Evolutionary conservation across 1,140 invertebrate species (phyloP).

Genomic region (Pogonus chalceus): DNA sequence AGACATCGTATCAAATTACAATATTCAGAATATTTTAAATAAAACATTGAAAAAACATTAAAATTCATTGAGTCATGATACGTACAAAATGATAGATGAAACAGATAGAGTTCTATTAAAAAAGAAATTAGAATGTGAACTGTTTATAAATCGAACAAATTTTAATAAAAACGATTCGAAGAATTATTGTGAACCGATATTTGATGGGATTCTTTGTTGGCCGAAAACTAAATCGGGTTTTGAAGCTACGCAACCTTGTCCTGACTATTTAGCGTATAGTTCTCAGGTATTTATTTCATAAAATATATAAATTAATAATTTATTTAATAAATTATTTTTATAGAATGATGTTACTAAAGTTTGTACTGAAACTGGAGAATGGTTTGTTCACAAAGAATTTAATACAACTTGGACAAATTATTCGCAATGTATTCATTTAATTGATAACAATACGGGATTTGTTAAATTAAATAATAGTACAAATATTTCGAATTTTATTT

Average conservation of each 20-base stretch:
- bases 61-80: no score
- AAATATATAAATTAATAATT: neutral
- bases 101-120: no score
- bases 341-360: constrained; percentile 44
- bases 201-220: constrained; percentile 48
- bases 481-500: constrained; percentile 28
- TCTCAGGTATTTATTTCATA: constrained; percentile 1
- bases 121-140: no score
- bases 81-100: no score
- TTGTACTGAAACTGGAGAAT: constrained; percentile 45
- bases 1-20: no score
- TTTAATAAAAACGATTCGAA: no score
- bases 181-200: constrained; percentile 26
- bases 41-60: no score
- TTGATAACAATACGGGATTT: constrained; percentile 11
- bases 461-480: constrained; percentile 13
- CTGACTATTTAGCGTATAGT: constrained; percentile 18
- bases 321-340: constrained; percentile 16
- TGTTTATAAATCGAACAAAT: no score
- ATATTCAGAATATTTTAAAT: no score
- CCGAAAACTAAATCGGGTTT: constrained; percentile 36
- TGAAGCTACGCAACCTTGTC: constrained; percentile 37
- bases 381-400: constrained; percentile 39
- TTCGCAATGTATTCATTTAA: constrained; percentile 35
- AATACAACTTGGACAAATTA: constrained; percentile 50